Evolutionary conservation across 1,140 invertebrate species (phyloP).

Genomic region (Zaprionus kolodkinae): DNA sequence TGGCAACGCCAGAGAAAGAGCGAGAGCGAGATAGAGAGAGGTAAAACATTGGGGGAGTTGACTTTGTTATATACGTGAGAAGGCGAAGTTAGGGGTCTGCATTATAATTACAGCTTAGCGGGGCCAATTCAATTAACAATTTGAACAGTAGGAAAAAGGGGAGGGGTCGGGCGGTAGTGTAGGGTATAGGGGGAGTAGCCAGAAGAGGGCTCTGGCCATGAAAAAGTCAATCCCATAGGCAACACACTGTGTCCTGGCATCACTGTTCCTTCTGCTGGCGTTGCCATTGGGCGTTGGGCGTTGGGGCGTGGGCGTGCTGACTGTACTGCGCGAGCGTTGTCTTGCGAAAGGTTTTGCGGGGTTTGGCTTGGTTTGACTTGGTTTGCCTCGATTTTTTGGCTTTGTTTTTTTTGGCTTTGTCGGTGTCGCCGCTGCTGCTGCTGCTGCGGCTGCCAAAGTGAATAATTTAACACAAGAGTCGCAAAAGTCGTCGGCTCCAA

Average conservation of each 20-base stretch:
- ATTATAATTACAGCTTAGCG: slow-evolving; percentile 70
- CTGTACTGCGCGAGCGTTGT: neutral
- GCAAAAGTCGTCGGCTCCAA: slow-evolving; percentile 44
- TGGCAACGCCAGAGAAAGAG: slow-evolving; percentile 33
- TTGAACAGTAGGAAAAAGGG: neutral
- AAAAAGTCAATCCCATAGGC: neutral
- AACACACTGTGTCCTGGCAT: too few relatives aligned
- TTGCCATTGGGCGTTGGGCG: neutral
- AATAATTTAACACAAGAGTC: slow-evolving; percentile 42
- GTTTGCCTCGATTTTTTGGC: neutral
- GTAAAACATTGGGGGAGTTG: neutral
- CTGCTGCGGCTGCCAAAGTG: slow-evolving; percentile 26
- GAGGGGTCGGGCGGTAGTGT: neutral
- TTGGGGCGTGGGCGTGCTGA: neutral
- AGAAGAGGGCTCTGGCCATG: neutral
- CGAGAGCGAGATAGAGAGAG: neutral
- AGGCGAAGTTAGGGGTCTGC: neutral
- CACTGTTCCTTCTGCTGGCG: too few relatives aligned
- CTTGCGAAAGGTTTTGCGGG: slow-evolving; percentile 26
- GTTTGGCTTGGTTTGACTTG: slow-evolving; percentile 1
- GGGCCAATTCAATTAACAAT: slow-evolving; percentile 32
- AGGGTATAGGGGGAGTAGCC: neutral
- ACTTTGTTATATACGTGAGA: slow-evolving; percentile 28
- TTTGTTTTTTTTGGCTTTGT: slow-evolving; percentile 25
- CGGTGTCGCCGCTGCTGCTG: neutral